Percentiles rank a stretch among this genome's conserved stretches.
These are phyloP conservation scores for Myrmecobius fasciatus DNA, from an alignment of 2,113 vertebrate genomes.

Conservation along the genomic window DNA sequence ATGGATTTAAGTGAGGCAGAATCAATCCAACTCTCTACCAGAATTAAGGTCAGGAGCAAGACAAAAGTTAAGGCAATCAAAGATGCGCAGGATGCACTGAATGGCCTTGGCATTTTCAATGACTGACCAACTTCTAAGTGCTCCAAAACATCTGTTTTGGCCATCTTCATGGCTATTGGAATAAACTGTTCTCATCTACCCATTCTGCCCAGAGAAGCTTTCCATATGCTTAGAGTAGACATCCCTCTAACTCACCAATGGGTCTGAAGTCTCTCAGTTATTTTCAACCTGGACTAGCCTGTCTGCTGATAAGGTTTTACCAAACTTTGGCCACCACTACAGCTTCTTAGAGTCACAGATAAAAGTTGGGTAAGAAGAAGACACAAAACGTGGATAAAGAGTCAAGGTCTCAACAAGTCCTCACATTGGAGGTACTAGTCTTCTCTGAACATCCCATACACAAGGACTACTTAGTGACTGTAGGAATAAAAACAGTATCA, in stretches of 20 bases:
- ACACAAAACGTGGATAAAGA: too few species aligned
- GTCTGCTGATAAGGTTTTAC: neutral
- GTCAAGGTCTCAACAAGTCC: too few species aligned
- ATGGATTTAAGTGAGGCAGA: neutral
- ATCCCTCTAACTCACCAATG: neutral
- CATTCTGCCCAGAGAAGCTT: neutral
- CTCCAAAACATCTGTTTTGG: neutral
- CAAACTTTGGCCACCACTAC: neutral
- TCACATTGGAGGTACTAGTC: too few species aligned
- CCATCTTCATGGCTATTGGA: neutral
- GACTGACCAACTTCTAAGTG: too few species aligned
- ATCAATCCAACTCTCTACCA: neutral
- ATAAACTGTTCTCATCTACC: neutral
- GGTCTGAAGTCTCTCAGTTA: too few species aligned
- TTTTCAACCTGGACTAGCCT: neutral
- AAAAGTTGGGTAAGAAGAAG: too few species aligned
- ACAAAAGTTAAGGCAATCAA: neutral
- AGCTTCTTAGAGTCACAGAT: too few species aligned
- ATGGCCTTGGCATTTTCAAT: too few species aligned
- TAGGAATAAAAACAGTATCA: too few species aligned
- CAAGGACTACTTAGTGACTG: too few species aligned
- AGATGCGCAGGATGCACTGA: too few species aligned
- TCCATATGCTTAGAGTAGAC: neutral
- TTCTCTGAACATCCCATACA: too few species aligned
- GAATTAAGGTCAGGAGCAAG: neutral